phyloP scores from a whole-genome alignment of 2,888 invertebrate species.

The Agrochola lota region DNA sequence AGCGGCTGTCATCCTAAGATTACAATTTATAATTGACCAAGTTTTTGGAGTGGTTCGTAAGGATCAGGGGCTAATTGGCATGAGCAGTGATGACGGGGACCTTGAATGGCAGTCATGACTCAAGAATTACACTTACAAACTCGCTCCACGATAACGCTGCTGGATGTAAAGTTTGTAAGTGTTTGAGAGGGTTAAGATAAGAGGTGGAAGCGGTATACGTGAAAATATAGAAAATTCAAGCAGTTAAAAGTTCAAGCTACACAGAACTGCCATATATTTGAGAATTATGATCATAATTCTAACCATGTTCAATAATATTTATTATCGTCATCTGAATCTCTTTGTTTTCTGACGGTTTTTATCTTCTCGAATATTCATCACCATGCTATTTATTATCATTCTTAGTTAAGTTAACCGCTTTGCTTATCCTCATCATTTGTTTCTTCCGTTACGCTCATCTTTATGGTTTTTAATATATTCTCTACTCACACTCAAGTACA shows the following conservation, averaged over 20 bases:
- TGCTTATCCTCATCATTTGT: background rate
- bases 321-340: background rate
- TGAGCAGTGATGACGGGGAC: conserved; percentile 70
- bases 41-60: conserved; percentile 72
- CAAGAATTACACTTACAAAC: conserved; percentile 80
- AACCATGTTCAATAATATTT: background rate
- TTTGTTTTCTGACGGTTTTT: background rate
- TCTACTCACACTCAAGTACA: background rate
- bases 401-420: background rate
- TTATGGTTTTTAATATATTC: background rate
- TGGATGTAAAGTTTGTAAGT: conserved; percentile 71
- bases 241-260: background rate
- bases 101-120: conserved; percentile 73
- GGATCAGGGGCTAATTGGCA: conserved; percentile 74
- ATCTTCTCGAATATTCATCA: background rate
- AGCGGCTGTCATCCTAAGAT: conserved; percentile 47
- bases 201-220: conserved; percentile 34
- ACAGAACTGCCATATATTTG: background rate
- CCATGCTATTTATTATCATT: background rate
- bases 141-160: conserved; percentile 75
- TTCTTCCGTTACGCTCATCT: background rate
- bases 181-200: conserved; percentile 39
- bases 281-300: background rate
- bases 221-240: background rate
- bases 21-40: conserved; percentile 74